Evolutionary conservation across 2,113 vertebrate genomes (phyloP).

Genomic region (Pampusana beccarii): DNA sequence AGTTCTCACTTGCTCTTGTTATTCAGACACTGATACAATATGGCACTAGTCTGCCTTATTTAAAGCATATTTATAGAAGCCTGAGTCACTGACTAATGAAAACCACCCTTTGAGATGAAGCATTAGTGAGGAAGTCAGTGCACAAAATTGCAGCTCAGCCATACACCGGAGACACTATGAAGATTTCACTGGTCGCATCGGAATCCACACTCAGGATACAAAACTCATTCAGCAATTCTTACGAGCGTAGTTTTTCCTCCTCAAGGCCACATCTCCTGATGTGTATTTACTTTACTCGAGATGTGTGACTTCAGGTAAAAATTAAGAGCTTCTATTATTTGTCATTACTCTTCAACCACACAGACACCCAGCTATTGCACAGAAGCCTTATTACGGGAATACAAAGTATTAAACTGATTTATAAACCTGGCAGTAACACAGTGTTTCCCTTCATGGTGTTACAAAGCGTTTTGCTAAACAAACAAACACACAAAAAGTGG

Average conservation of each 20-base stretch:
- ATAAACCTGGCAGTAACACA: not conserved
- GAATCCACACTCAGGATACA: not conserved
- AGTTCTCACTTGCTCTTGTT: conserved; percentile 14
- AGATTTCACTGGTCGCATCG: not conserved
- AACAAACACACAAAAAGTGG: not conserved
- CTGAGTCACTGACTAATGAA: conserved; percentile 44
- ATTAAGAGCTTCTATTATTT: not conserved
- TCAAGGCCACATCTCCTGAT: not conserved
- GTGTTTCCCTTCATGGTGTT: fast-evolving
- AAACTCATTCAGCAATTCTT: not conserved
- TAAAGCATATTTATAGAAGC: conserved; percentile 43
- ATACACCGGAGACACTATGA: not conserved
- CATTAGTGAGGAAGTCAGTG: not conserved
- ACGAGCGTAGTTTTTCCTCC: not conserved
- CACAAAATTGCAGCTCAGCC: not conserved
- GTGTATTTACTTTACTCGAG: not conserved
- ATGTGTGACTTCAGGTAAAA: not conserved
- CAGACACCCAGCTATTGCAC: not conserved
- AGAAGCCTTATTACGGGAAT: not conserved
- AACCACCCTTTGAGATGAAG: not conserved
- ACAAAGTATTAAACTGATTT: not conserved
- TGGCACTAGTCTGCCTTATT: conserved; percentile 34
- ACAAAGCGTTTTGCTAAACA: not conserved
- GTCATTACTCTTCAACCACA: not conserved
- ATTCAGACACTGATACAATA: conserved; percentile 41